Base-by-base conservation (phyloP, 2,797 vertebrate genomes). In the Mus caroli region DNA sequence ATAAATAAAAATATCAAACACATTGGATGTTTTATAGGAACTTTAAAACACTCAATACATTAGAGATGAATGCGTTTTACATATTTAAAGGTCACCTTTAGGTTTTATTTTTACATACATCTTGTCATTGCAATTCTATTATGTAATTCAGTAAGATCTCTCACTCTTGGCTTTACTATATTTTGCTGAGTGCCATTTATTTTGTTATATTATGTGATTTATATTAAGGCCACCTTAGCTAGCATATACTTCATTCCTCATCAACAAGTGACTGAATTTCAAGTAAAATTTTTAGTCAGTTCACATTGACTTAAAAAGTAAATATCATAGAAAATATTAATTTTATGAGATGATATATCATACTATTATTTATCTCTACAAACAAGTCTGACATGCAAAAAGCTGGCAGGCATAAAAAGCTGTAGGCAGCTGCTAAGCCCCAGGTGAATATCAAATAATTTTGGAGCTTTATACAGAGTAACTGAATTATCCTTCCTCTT, bases 281-380 rank as follows among this genome's bases (percentile, higher is more conserved):
- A 92, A 94, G 78, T 88, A 94, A 85, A 90, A 54, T 90, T 91
- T 97, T 95, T 80, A 90, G 79, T 92, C 90, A 84, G 56, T 88
- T 97, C 94, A 79, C 56, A 88, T 28, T 95, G 86, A 37, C 82
- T 93, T 79, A 69, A 84, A 97, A 98, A 97, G 82, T 17, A 96
- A 97, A 95, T 92, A 93, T 71, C 91, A 77, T 73, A 24, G 86
- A 96, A 94, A 97, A 93, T 91, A 96, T 91, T 86, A 91, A 43
- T 91, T 95, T 97, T 94, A 86, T 92, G 94, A 91, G 24, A 97
- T 96, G 31, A 67, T 75, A 83, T 37, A 79, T 37, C 17, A 15
- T 92, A 34, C 90, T 96, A 86, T 82, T 97, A 79, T 95, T 97
- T 87, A 77, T 90, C 93, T 97, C 80, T 87, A 60, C 40, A 96